A percentile compares a stretch with the other conserved stretches of the same genome.
Conservation (phyloP, 2,797 vertebrate species). For the Phyllotis vaccarum region DNA sequence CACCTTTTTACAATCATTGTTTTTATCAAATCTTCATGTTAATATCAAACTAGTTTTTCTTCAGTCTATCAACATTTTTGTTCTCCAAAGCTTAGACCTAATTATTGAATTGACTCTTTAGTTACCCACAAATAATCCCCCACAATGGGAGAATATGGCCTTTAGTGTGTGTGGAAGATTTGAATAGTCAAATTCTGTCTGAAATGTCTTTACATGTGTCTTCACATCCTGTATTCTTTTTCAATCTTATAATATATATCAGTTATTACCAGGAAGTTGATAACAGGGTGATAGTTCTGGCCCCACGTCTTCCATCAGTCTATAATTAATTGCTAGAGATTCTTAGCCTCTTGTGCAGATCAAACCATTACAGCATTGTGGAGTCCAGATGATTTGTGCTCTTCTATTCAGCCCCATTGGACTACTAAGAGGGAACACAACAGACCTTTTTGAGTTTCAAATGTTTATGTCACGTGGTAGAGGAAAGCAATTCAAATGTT, state of each 20-base stretch:
- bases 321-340: too few relatives aligned
- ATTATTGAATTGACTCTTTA: background rate
- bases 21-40: background rate
- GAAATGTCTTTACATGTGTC: constrained; percentile 3
- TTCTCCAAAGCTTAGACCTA: background rate
- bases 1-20: background rate
- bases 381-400: background rate
- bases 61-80: background rate
- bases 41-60: background rate
- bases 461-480: background rate
- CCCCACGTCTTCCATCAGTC: background rate
- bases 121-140: background rate
- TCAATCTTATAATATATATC: background rate
- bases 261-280: background rate
- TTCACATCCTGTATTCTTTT: background rate
- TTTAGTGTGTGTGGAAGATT: background rate
- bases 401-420: background rate
- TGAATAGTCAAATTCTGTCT: background rate
- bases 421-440: background rate
- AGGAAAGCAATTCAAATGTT: background rate
- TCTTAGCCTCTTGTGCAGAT: background rate
- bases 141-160: background rate
- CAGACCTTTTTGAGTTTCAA: background rate
- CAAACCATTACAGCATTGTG: background rate
- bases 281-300: background rate